Evolutionary conservation across 2,797 vertebrate species (phyloP), one percentile per base, ranked within the genome.

Genomic region (Oophaga sylvatica): DNA sequence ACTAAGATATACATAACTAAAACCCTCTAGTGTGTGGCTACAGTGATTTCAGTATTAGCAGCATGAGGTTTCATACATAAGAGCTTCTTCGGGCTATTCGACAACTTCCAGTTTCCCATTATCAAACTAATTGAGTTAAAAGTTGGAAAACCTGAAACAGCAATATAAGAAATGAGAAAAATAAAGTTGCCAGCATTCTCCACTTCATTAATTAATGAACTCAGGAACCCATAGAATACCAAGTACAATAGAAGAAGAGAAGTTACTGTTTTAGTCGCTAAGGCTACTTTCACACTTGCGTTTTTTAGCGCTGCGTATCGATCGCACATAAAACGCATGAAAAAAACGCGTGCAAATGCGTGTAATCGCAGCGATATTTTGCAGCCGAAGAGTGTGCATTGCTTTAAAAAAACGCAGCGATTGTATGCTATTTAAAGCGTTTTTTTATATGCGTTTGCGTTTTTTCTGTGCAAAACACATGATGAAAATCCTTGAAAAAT

Each of bases 161-260:
- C 5, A 8, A 90, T 1, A 10, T 70, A 87, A 68, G 87, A 89
- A 45, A 91, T 12, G 29, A 56, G 20, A 80, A 65, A 71, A 48
- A 62, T n/a, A 15, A 80, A 41, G 22, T 5, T 90, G 1, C 8
- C 29, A 81, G 70, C 87, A 88, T 17, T 90, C 0, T 48, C 41
- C 45, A 56, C 35, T 53, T 57, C 60, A 76, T 6, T 85, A 26
- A 29, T 19, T 77, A 78, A 20, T 60, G 35, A 31, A 73, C 73
- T 56, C 15, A 76, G 26, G 26, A 35, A 48, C 8, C 84, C 45
- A 29, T 6, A 77, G 9, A 85, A 78, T 31, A 56, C 22, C 9
- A 79, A 22, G 19, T 92, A 93, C 0, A 93, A 41, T 0, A 91
- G 0, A 8, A 94, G 90, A 86, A 94, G 94, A 87, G 89, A 92